A percentile compares a stretch with the other conserved stretches of the same genome.
These are phyloP conservation scores for Candidula unifasciata DNA, from an alignment of 2,888 invertebrate genomes.

Conservation along the genomic window DNA sequence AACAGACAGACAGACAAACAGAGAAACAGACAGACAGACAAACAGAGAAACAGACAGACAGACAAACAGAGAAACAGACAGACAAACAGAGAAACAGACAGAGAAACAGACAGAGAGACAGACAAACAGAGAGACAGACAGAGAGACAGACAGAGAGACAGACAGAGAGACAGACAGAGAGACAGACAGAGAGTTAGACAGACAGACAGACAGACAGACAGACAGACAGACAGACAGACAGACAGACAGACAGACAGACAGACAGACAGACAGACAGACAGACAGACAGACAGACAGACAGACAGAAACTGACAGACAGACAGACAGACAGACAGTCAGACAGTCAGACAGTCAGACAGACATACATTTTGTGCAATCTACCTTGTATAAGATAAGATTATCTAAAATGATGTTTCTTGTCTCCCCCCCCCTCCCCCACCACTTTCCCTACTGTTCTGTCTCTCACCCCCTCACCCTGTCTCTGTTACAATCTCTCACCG, in stretches of 20 bases:
- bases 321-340: slow-evolving; percentile 38
- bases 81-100: slow-evolving; percentile 29
- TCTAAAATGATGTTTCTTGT: background rate
- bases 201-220: slow-evolving; percentile 37
- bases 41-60: slow-evolving; percentile 43
- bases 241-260: slow-evolving; percentile 42
- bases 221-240: slow-evolving; percentile 31
- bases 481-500: background rate
- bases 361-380: background rate
- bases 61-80: slow-evolving; percentile 34
- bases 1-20: slow-evolving; percentile 41
- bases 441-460: background rate
- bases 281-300: slow-evolving; percentile 43
- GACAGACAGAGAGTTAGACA: slow-evolving; percentile 43
- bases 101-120: slow-evolving; percentile 18
- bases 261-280: slow-evolving; percentile 40
- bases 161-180: slow-evolving; percentile 48
- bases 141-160: slow-evolving; percentile 46
- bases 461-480: background rate
- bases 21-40: slow-evolving; percentile 38
- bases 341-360: slow-evolving; percentile 9
- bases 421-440: background rate
- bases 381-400: no score
- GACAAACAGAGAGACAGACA: slow-evolving; percentile 24
- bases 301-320: no score